phyloP scores from a whole-genome alignment of 2,797 vertebrate genomes.

The Peromyscus aztecus region DNA sequence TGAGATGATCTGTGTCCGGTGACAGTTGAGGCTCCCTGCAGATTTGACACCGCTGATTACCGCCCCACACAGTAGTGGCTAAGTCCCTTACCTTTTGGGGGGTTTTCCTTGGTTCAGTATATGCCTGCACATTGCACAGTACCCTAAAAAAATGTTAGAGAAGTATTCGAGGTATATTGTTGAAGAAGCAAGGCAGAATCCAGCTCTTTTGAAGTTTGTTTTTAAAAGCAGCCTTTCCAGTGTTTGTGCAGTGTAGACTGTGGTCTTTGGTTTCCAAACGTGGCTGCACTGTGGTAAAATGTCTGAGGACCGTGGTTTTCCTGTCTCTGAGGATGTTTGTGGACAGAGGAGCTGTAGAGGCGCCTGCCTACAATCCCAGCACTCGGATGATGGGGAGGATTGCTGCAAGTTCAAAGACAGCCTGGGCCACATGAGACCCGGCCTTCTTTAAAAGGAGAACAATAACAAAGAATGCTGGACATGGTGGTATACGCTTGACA shows the following conservation, averaged over 20 bases:
- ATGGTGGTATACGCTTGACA: neutral
- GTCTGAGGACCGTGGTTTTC: neutral
- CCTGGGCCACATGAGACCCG: neutral
- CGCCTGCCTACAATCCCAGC: too few relatives aligned
- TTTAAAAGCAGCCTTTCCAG: neutral
- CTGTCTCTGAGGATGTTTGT: neutral
- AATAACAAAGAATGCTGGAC: neutral
- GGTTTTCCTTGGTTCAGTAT: neutral
- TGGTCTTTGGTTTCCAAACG: neutral
- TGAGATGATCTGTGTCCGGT: constrained; percentile 76
- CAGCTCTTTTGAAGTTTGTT: neutral
- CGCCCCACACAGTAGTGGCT: neutral
- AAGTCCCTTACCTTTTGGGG: neutral
- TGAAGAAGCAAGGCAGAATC: neutral
- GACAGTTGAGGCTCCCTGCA: neutral
- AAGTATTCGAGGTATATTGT: neutral
- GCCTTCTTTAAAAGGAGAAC: neutral
- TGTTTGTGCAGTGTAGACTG: neutral
- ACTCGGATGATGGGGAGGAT: neutral
- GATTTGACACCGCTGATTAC: neutral
- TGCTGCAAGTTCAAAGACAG: neutral
- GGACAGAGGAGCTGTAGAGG: neutral
- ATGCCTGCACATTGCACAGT: neutral
- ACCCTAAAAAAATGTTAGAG: neutral
- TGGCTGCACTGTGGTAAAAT: neutral